Percentiles rank a stretch among this genome's conserved stretches.
Evolutionary conservation across 2,888 invertebrate genomes (phyloP).

Genomic region (Aleiodes leptofemur): DNA sequence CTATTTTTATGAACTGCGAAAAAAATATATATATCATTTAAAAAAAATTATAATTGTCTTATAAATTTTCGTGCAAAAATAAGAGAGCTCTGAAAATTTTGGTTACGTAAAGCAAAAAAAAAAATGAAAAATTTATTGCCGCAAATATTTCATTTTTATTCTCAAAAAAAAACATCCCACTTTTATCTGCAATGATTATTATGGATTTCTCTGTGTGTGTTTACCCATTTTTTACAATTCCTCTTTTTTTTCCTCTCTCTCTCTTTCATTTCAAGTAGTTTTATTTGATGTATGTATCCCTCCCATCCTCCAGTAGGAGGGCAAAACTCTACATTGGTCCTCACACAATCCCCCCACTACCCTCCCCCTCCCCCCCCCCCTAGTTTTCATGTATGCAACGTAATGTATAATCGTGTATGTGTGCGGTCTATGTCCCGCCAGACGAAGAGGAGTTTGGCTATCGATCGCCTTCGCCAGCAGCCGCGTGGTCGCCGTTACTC

Average conservation of each 20-base stretch:
- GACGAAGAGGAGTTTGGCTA: constrained; percentile 73
- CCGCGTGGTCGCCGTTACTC: constrained; percentile 67
- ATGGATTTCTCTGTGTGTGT: no score
- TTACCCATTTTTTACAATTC: background rate
- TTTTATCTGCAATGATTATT: no score
- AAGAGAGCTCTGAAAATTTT: no score
- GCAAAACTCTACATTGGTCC: constrained; percentile 20
- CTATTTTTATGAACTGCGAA: no score
- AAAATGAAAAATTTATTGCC: no score
- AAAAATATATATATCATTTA: no score
- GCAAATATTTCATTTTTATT: no score
- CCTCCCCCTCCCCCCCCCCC: background rate
- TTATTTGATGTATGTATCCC: constrained; percentile 13
- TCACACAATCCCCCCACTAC: constrained; percentile 1
- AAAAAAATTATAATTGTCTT: no score
- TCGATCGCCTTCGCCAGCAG: constrained; percentile 68
- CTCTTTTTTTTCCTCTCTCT: background rate
- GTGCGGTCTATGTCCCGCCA: constrained; percentile 65
- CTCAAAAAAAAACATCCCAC: no score
- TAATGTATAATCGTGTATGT: constrained; percentile 56
- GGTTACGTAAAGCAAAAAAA: no score
- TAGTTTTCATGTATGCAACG: constrained; percentile 57
- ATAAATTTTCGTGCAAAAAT: no score
- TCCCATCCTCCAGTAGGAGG: constrained; percentile 5
- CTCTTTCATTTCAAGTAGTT: background rate